These are phyloP conservation scores for Theretra japonica DNA, from an alignment of 2,888 invertebrate species.

Conservation along the genomic window DNA sequence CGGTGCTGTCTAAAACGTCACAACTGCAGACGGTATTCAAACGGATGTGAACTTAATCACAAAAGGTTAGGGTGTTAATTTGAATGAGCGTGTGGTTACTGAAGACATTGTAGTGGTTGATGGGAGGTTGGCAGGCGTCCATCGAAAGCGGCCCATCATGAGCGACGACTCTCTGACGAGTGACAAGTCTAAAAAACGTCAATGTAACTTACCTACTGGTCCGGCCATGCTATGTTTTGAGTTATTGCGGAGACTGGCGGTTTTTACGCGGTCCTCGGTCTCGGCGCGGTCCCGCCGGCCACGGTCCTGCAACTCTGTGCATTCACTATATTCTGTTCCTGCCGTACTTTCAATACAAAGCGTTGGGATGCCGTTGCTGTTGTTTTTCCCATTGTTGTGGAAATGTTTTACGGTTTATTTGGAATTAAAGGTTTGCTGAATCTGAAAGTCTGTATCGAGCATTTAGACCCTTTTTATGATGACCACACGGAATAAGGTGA, in stretches of 20 bases:
- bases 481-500: conserved; percentile 8
- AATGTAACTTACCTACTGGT: conserved; percentile 74
- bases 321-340: not conserved
- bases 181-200: conserved; percentile 80
- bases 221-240: conserved; percentile 69
- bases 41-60: conserved; percentile 46
- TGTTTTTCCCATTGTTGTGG: conserved; percentile 27
- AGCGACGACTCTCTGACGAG: conserved; percentile 80
- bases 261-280: conserved; percentile 50
- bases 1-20: conserved; percentile 45
- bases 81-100: conserved; percentile 4
- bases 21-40: conserved; percentile 38
- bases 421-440: conserved; percentile 17
- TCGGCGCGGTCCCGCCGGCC: conserved; percentile 32
- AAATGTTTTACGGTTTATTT: conserved; percentile 27
- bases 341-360: conserved; percentile 21
- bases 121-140: conserved; percentile 79
- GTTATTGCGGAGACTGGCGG: conserved; percentile 65
- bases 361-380: conserved; percentile 6
- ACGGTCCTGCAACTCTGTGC: conserved; percentile 37
- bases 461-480: conserved; percentile 4
- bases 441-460: conserved; percentile 21
- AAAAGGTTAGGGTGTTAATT: conserved; percentile 13
- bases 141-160: conserved; percentile 81
- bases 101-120: conserved; percentile 44